Conservation (phyloP, 2,797 vertebrate genomes). For the Sebastiscus tertius region DNA sequence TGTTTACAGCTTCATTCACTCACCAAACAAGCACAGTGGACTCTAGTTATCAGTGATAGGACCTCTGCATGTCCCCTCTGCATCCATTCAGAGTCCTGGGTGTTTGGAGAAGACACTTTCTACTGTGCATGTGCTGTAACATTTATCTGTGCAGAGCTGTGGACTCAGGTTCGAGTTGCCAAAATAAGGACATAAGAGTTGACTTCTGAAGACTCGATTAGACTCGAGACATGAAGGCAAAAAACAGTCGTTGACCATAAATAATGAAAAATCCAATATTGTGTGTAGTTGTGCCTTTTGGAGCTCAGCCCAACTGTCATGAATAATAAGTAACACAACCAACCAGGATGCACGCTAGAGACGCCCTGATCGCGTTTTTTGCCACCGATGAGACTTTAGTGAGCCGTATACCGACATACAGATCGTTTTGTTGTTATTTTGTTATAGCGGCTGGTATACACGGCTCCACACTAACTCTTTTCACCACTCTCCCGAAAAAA, state of each 20-base stretch:
- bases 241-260: too few relatives aligned
- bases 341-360: too few relatives aligned
- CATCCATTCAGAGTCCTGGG: neutral
- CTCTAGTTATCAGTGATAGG: neutral
- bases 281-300: neutral
- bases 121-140: neutral
- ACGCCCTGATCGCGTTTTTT: too few relatives aligned
- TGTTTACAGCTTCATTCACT: neutral
- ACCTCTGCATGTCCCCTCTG: neutral
- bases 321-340: too few relatives aligned
- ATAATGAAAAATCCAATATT: neutral
- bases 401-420: too few relatives aligned
- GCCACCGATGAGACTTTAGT: too few relatives aligned
- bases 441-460: too few relatives aligned
- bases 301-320: neutral
- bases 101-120: neutral
- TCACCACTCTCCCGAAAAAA: too few relatives aligned
- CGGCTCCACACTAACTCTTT: too few relatives aligned
- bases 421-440: too few relatives aligned
- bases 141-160: neutral
- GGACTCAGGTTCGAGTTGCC: neutral
- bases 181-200: neutral
- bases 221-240: neutral
- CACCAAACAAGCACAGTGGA: neutral
- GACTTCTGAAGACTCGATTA: neutral